Evolutionary conservation across 1,140 invertebrate species (phyloP).

Genomic region (Drosophila arizonae): DNA sequence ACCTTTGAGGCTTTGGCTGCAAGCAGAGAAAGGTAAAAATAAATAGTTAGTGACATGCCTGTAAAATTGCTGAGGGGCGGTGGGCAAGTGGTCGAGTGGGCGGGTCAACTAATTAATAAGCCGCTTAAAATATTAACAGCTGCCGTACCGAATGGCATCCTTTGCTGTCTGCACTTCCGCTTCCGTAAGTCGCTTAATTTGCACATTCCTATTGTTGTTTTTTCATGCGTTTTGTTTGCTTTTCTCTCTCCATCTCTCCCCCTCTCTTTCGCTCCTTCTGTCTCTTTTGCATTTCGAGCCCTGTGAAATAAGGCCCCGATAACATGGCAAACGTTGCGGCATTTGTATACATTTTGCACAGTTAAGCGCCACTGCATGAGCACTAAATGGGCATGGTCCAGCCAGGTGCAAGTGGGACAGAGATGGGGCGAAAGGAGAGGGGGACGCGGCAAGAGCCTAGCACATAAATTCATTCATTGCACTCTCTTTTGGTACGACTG

Average conservation of each 20-base stretch:
- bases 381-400: constrained; percentile 1
- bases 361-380: constrained; percentile 45
- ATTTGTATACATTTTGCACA: constrained; percentile 72
- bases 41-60: neutral
- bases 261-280: constrained; percentile 5
- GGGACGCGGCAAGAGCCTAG: constrained; percentile 10
- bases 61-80: neutral
- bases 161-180: constrained; percentile 64
- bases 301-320: constrained; percentile 63
- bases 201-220: constrained; percentile 45
- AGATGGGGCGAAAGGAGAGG: no score
- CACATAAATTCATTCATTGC: constrained; percentile 80
- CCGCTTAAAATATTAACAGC: constrained; percentile 55
- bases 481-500: constrained; percentile 70
- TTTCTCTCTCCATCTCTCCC: neutral
- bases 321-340: constrained; percentile 63
- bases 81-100: neutral
- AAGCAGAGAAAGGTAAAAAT: constrained; percentile 37
- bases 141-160: constrained; percentile 37
- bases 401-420: no score
- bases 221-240: constrained; percentile 1
- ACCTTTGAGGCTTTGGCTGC: constrained; percentile 95
- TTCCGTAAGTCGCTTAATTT: constrained; percentile 68
- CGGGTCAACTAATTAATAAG: constrained; percentile 45
- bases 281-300: constrained; percentile 14